Base-by-base conservation (phyloP, 2,888 invertebrate species). In the Pristionchus exspectatus region DNA sequence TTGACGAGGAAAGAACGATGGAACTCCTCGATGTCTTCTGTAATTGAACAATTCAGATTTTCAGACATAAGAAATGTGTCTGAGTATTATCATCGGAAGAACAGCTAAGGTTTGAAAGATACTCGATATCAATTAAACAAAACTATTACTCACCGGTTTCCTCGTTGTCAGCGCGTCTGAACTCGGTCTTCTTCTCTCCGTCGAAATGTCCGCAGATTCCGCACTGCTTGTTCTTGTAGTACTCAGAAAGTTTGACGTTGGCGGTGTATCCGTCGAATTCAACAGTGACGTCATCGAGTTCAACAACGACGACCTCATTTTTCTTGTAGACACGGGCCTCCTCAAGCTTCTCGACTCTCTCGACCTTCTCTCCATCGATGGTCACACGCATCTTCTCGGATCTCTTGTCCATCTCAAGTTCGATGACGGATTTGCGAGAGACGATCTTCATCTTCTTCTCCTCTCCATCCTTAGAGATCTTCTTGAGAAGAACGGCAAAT, bases 401-500 rank as follows among this genome's bases (percentile, higher is more conserved):
- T 87, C 88, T 91, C 88, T 56, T 33, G 38, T 21, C 33, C 66
- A 44, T 90, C 63, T 90, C 85, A 12, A 87, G 44, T 54, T 66
- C 77, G 44, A 86, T 84, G 44, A 44, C 33, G 38, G 16, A 87
- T 89, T 86, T 88, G 87, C 81, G 90, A 84, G 66, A 50, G 88
- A 90, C 30, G 81, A 91, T 89, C 90, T 91, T 91, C 86, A 90
- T 59, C 88, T 84, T 90, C 83, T 83, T 89, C 30, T 83, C 84
- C 54, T 88, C 81, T 54, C 44, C 38, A 30, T 90, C 69, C 90
- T 91, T 74, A 50, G 38, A 33, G 69, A 54, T 38, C 91, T 94
- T 92, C 90, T 93, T 93, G 50, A 92, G 93, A 38, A 94, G 91
- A 44, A 95, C 93, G 88, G 95, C 95, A 89, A 95, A 92, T 89